Evolutionary conservation across 1,140 invertebrate genomes (phyloP).

Genomic region (Stegodyphus dumicola): DNA sequence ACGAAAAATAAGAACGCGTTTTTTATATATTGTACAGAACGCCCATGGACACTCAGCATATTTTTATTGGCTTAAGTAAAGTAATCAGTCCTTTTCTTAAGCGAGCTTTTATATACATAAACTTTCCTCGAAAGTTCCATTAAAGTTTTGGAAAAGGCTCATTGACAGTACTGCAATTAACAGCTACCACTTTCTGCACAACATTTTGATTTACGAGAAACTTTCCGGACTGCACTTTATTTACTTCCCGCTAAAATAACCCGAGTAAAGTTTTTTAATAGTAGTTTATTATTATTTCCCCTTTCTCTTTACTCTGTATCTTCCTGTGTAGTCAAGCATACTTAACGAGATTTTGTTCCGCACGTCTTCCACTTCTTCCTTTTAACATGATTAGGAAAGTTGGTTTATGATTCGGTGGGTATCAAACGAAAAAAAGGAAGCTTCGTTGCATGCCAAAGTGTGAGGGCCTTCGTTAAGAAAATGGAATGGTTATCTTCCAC

Average conservation of each 20-base stretch:
- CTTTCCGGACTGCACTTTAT: slow-evolving; percentile 5
- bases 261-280: no score
- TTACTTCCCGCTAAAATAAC: neutral
- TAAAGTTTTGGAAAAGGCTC: no score
- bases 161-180: slow-evolving; percentile 48
- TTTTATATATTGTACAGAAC: no score
- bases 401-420: slow-evolving; percentile 19
- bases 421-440: neutral
- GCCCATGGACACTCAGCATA: no score
- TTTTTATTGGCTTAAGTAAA: no score
- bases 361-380: neutral
- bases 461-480: slow-evolving; percentile 31
- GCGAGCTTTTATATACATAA: no score
- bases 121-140: no score
- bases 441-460: no score
- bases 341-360: slow-evolving; percentile 18
- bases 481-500: neutral
- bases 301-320: neutral
- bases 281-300: no score
- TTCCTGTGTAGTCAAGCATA: neutral
- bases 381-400: slow-evolving; percentile 42
- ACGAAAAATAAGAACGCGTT: no score
- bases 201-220: slow-evolving; percentile 25
- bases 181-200: neutral
- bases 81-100: no score